Evolutionary conservation across 1,140 invertebrate species (phyloP).

Genomic region (Bemisia tabaci): DNA sequence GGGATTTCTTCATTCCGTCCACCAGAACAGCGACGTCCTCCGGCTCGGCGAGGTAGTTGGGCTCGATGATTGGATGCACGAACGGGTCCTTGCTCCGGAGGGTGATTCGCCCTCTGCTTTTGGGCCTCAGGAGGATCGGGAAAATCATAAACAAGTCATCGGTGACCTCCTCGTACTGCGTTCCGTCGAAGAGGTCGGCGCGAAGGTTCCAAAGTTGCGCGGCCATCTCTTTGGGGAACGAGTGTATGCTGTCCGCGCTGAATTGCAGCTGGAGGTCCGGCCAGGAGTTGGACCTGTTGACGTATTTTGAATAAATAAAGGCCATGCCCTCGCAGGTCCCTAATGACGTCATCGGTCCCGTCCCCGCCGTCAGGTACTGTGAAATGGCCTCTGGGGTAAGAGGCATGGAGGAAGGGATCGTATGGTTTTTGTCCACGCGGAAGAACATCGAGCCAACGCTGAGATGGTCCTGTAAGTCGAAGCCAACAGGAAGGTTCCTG

Average conservation of each 20-base stretch:
- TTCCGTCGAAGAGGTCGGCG: too few relatives aligned
- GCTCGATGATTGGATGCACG: constrained; percentile 36
- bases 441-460: neutral
- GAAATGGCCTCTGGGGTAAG: constrained; percentile 40
- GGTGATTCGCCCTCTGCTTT: constrained; percentile 29
- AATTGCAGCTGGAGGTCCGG: constrained; percentile 62
- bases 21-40: constrained; percentile 32
- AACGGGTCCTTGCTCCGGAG: constrained; percentile 32
- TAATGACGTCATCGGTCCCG: constrained; percentile 55
- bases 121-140: constrained; percentile 47
- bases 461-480: constrained; percentile 4
- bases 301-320: constrained; percentile 41
- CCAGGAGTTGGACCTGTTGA: constrained; percentile 41
- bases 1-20: constrained; percentile 28
- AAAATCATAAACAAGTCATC: constrained; percentile 59
- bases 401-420: neutral
- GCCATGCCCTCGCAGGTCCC: constrained; percentile 55
- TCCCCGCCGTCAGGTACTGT: constrained; percentile 57
- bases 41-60: constrained; percentile 30
- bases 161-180: too few relatives aligned
- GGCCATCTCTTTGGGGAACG: too few relatives aligned
- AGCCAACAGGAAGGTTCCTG: constrained; percentile 1
- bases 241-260: constrained; percentile 35
- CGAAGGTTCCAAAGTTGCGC: too few relatives aligned
- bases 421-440: neutral